A percentile compares a stretch with the other conserved stretches of the same genome.
phyloP scores from a whole-genome alignment of 1,140 invertebrate genomes.

The Bombus polaris region DNA sequence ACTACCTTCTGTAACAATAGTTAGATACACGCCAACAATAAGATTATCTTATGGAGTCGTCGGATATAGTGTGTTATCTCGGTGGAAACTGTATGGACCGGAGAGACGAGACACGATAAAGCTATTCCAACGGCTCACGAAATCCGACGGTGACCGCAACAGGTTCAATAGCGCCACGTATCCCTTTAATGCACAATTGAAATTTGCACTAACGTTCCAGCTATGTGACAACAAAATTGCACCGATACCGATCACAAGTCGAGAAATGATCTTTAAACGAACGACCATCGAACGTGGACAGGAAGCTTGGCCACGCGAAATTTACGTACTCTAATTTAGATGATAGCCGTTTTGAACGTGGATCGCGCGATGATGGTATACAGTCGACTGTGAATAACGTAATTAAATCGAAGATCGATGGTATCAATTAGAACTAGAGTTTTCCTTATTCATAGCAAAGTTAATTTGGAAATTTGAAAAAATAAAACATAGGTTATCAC shows the following conservation, averaged over 20 bases:
- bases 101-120: constrained; percentile 52
- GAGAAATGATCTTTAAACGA: background rate
- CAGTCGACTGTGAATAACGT: no score
- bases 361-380: no score
- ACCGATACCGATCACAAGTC: background rate
- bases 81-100: constrained; percentile 41
- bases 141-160: constrained; percentile 46
- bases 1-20: constrained; percentile 44
- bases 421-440: no score
- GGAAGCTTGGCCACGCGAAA: no score
- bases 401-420: no score
- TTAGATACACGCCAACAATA: constrained; percentile 45
- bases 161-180: constrained; percentile 49
- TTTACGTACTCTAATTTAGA: no score
- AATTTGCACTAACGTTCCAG: constrained; percentile 11
- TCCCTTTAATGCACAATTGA: constrained; percentile 42
- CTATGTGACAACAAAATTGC: background rate
- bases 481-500: background rate
- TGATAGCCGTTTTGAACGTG: no score
- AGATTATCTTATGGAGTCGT: constrained; percentile 45
- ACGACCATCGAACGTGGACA: background rate
- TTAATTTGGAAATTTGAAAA: no score
- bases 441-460: no score
- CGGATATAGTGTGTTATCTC: constrained; percentile 35
- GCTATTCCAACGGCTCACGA: constrained; percentile 43